A percentile compares a stretch with the other conserved stretches of the same genome.
phyloP scores from a whole-genome alignment of 2,888 invertebrate species.

The Folsomia candida region DNA sequence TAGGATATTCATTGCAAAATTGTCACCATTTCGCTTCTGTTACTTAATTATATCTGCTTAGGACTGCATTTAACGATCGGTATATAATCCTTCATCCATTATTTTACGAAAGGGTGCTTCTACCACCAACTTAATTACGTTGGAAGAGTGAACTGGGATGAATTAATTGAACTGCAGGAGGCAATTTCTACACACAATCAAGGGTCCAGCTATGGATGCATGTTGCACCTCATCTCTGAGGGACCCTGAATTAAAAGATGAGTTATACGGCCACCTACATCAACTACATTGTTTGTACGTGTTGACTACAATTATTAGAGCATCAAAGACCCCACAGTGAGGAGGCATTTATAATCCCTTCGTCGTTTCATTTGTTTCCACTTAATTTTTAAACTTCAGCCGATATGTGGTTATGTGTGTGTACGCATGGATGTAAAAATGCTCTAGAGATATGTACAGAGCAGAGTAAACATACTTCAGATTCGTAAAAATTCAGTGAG shows the following conservation, averaged over 20 bases:
- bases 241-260: background rate
- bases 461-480: too few species aligned
- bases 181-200: background rate
- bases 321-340: conserved; percentile 4
- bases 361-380: background rate
- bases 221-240: background rate
- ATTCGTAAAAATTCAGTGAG: too few species aligned
- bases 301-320: conserved; percentile 1
- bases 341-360: background rate
- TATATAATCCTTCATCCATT: background rate
- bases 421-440: too few species aligned
- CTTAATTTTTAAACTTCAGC: background rate
- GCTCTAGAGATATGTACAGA: too few species aligned
- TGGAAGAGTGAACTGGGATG: background rate
- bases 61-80: too few species aligned
- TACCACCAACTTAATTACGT: background rate
- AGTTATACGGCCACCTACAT: conserved; percentile 3
- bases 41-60: too few species aligned
- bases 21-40: too few species aligned
- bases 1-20: too few species aligned
- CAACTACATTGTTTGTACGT: background rate
- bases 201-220: background rate
- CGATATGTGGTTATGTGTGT: too few species aligned
- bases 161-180: conserved; percentile 8
- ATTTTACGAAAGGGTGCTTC: conserved; percentile 10